Evolutionary conservation across 2,888 invertebrate genomes (phyloP).

Genomic region (Parascotia fuliginaria): DNA sequence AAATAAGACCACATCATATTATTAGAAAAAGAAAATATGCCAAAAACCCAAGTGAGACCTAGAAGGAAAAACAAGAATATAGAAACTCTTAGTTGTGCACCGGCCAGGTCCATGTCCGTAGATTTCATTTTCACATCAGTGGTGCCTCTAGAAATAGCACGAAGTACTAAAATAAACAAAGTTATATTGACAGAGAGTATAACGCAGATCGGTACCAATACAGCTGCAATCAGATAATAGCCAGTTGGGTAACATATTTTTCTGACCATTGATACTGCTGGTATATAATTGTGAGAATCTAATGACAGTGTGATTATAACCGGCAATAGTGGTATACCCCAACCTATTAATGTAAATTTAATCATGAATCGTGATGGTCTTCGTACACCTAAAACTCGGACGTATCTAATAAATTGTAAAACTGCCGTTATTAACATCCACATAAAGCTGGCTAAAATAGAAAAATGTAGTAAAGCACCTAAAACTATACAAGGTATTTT

Average conservation of each 20-base stretch:
- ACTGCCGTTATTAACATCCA: slow-evolving; percentile 91
- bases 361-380: slow-evolving; percentile 87
- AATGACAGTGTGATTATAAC: slow-evolving; percentile 76
- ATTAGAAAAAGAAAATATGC: slow-evolving; percentile 81
- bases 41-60: slow-evolving; percentile 87
- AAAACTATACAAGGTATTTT: slow-evolving; percentile 81
- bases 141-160: slow-evolving; percentile 80
- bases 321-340: slow-evolving; percentile 87
- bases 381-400: slow-evolving; percentile 86
- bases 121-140: slow-evolving; percentile 80
- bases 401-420: slow-evolving; percentile 89
- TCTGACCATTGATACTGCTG: slow-evolving; percentile 46
- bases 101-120: slow-evolving; percentile 66
- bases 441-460: slow-evolving; percentile 88
- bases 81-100: slow-evolving; percentile 84
- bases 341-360: slow-evolving; percentile 87
- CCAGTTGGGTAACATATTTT: slow-evolving; percentile 85
- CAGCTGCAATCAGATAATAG: slow-evolving; percentile 73
- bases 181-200: slow-evolving; percentile 82
- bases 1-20: slow-evolving; percentile 85
- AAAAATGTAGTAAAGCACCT: slow-evolving; percentile 88
- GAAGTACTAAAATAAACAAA: slow-evolving; percentile 84
- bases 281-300: slow-evolving; percentile 78
- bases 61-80: slow-evolving; percentile 86
- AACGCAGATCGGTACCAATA: slow-evolving; percentile 82